Evolutionary conservation across 53 echinoderm and acorn worm genomes (phyloP), one percentile per base, ranked within the genome.

Genomic region (Paelopatides confundens): DNA sequence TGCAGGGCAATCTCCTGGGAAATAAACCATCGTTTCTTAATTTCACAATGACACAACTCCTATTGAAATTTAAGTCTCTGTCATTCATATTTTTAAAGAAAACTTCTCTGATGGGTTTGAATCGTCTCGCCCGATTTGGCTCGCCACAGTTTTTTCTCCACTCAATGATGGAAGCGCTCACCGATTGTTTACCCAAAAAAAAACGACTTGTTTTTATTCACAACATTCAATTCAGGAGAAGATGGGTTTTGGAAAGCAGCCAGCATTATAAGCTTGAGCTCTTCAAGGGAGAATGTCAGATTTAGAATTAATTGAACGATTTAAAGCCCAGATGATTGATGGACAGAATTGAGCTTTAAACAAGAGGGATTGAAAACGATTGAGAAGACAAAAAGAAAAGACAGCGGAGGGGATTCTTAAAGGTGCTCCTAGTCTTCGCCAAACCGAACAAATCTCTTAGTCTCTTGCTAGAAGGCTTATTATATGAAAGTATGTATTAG

Each of bases 1-100:
- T 74, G 18, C 40, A 39, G 74, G n/a, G 74, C 74, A 26, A 46
- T 74, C 74, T 40, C 74, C 27, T 17, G 74, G 37, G 74, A 74
- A 74, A 40, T 74, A 39, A 68, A 68, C 40, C 8, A 21, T 23
- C n/a, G 58, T 58, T 58, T 58, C 58, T 58, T 23, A 3, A 9
- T 12, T 48, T 43, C 43, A 23, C 2, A 23, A 58, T n/a, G 58
- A 58, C 24, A 23, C 58, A 58, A 58, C 58, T 58, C 21, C 21
- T 58, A 58, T 58, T 58, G 43, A 43, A 8, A 43, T 8, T 58
- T 6, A 58, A 58, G n/a, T 58, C 17, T 23, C 8, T 10, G 43
- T 43, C 43, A 43, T 8, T 43, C 43, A 43, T 10, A 10, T 12
- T 43, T 4, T 43, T 43, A 8, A 12, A 43, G 21, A 23, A 58